Base-by-base conservation (phyloP, 2,113 vertebrate genomes). In the Ceyx melanurus region DNA sequence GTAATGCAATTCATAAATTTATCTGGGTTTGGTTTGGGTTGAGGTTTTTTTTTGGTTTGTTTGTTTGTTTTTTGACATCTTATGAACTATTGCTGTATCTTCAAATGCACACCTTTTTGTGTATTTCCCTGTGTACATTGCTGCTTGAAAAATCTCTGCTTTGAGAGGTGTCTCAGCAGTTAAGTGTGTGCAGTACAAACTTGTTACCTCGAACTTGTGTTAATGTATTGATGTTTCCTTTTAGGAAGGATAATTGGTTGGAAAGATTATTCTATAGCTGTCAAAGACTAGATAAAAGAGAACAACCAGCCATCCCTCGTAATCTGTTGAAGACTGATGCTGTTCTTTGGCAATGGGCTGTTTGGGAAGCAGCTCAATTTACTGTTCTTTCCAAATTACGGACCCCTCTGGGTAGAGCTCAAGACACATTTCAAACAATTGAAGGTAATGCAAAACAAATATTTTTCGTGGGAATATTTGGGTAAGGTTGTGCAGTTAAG, bases 351-450 rank as follows among this genome's bases (percentile, higher is more conserved):
- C 99, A 99, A n/a, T 99, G 99, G 99, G 99, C 99, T 17, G 98
- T 99, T 35, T 99, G 99, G 99, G 99, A 99, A 96, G 99, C 99
- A 7, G 99, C 99, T 16, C 99, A 99, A 96, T 99, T 99, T 94
- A 99, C 99, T 5, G 99, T 99, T 14, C 98, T 99, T 73, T 99
- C 99, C 3, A 99, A 99, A 95, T 95, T 99, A 29, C 97, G 99
- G 60, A 99, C 99, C 3, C 99, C 99, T 4, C 97, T 99, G 75
- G 99, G 99, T 61, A 98, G 99, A 90, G 99, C 99, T 26, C 99
- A 99, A 89, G 99, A 99, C 94, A 99, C 99, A 4, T 99, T 99
- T 97, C 99, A 99, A 94, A 99, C 99, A 35, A 99, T 99, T 67
- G 99, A 99, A 98, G 99, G 99, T 99, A 96, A 97, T 67, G 5